Evolutionary conservation across 2,113 vertebrate genomes (phyloP).

Genomic region (Eira barbara): DNA sequence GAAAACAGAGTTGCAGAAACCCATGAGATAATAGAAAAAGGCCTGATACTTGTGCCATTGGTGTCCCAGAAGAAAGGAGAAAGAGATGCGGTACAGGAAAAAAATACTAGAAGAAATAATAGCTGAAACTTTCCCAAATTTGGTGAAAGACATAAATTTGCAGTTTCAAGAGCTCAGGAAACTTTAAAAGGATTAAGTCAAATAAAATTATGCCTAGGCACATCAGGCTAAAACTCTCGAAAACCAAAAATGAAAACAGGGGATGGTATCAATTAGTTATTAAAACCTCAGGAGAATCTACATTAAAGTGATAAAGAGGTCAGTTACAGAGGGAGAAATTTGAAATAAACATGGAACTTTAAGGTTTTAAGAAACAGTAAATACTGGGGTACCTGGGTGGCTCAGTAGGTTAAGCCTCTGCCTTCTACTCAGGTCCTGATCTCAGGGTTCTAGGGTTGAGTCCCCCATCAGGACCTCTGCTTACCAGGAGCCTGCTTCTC

Average conservation of each 20-base stretch:
- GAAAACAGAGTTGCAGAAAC: background rate
- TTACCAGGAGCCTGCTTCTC: background rate
- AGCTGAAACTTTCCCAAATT: background rate
- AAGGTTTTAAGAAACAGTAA: background rate
- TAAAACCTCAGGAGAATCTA: background rate
- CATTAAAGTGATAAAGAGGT: background rate
- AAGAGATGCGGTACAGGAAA: background rate
- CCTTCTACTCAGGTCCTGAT: background rate
- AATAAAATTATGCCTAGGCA: background rate
- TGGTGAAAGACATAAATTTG: background rate
- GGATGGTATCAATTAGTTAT: background rate
- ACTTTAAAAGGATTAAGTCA: background rate
- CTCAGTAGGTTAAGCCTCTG: background rate
- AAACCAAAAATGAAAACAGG: background rate
- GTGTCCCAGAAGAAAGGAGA: background rate
- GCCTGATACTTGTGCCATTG: background rate
- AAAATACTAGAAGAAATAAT: background rate
- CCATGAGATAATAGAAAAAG: background rate
- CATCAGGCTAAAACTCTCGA: background rate
- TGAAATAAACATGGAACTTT: background rate
- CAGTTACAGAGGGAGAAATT: background rate
- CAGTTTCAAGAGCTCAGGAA: background rate
- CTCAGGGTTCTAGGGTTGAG: background rate
- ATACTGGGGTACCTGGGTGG: background rate
- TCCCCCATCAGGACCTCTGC: rapidly evolving